Percentiles rank a stretch among this genome's conserved stretches.
These are phyloP conservation scores for Parasteatoda tepidariorum DNA, from an alignment of 1,140 invertebrate species.

Conservation along the genomic window DNA sequence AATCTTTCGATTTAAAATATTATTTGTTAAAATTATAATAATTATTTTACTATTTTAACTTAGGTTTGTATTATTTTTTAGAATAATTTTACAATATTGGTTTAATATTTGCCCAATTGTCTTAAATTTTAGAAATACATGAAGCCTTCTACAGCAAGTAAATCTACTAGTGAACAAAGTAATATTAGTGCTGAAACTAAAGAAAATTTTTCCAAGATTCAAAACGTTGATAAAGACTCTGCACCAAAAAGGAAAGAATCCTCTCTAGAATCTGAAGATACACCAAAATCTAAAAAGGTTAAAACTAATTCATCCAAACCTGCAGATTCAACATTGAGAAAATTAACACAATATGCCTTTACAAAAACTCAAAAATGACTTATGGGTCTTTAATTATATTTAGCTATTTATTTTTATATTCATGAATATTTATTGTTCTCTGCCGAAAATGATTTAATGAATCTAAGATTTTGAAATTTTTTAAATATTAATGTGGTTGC, in stretches of 20 bases:
- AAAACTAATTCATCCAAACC: constrained; percentile 3
- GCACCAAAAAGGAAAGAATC: neutral
- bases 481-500: too few relatives aligned
- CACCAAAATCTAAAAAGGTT: constrained; percentile 20
- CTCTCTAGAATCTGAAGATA: neutral
- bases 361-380: constrained; percentile 31
- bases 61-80: too few relatives aligned
- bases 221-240: neutral
- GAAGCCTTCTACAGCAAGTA: neutral
- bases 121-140: constrained; percentile 19
- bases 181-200: neutral
- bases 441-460: too few relatives aligned
- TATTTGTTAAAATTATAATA: too few relatives aligned
- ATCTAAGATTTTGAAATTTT: too few relatives aligned
- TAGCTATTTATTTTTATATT: too few relatives aligned
- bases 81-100: too few relatives aligned
- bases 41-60: too few relatives aligned
- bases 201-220: neutral
- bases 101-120: too few relatives aligned
- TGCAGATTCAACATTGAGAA: constrained; percentile 25
- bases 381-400: too few relatives aligned
- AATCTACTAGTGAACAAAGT: neutral
- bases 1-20: too few relatives aligned
- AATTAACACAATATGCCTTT: constrained; percentile 41
- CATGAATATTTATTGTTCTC: too few relatives aligned